Percentiles rank a stretch among this genome's conserved stretches.
phyloP scores from a whole-genome alignment of 2,113 vertebrate species.

The Campylomormyrus numenius region DNA sequence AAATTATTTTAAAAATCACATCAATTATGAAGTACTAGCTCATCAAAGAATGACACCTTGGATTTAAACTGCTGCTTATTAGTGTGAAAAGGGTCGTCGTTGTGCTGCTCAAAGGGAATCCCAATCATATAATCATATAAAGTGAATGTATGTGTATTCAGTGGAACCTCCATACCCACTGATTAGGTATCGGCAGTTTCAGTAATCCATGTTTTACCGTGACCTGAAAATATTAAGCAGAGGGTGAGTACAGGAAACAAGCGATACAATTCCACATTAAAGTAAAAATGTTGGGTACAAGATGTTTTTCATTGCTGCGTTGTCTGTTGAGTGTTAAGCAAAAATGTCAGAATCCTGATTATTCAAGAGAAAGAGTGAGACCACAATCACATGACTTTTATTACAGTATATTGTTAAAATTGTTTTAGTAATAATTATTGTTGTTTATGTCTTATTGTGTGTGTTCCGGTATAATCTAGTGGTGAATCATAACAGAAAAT shows the following conservation, averaged over 20 bases:
- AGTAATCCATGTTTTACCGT: background rate
- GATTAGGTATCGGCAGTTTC: background rate
- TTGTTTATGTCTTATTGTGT: background rate
- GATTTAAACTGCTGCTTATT: background rate
- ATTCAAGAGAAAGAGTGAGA: background rate
- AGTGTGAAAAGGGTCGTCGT: background rate
- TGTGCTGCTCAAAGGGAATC: background rate
- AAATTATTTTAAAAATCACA: background rate
- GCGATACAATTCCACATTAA: background rate
- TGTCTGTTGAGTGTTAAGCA: background rate
- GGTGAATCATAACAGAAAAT: background rate
- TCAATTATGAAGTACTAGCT: background rate
- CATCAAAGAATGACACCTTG: background rate
- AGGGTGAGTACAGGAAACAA: background rate
- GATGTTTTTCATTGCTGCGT: background rate
- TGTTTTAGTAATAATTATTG: background rate
- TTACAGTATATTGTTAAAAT: background rate
- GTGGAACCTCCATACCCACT: background rate
- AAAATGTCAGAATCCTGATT: background rate
- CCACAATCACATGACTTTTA: background rate
- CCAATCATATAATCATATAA: background rate
- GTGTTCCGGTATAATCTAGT: background rate
- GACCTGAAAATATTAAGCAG: background rate
- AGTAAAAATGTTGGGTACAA: background rate
- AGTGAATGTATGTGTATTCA: background rate